A percentile compares a stretch with the other conserved stretches of the same genome.
These are phyloP conservation scores for Campylorhamphus procurvoides DNA, from an alignment of 2,113 vertebrate species.

Conservation along the genomic window DNA sequence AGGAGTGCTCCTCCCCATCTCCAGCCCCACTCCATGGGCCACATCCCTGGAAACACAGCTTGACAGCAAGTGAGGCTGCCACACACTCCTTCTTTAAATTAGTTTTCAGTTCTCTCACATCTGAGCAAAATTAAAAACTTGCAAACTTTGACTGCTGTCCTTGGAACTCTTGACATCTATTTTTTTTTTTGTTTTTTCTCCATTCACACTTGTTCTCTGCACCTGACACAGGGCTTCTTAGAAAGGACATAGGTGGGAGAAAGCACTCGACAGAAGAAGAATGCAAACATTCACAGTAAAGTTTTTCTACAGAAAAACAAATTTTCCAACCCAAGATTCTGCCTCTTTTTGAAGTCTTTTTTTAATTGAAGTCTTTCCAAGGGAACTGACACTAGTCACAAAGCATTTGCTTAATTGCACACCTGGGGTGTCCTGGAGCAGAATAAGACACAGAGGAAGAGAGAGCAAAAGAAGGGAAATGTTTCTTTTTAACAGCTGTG, in stretches of 20 bases:
- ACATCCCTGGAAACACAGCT: neutral
- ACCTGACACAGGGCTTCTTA: neutral
- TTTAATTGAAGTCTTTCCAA: neutral
- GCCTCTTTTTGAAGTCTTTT: rapidly evolving
- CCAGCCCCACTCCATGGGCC: neutral
- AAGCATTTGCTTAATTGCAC: neutral
- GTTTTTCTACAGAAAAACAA: neutral
- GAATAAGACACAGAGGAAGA: neutral
- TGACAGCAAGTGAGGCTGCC: neutral
- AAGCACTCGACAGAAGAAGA: neutral
- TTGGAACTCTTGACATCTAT: neutral
- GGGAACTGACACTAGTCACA: neutral
- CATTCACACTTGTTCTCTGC: neutral
- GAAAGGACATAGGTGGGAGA: neutral
- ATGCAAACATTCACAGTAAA: neutral
- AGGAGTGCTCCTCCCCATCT: neutral
- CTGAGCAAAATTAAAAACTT: neutral
- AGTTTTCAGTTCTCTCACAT: neutral
- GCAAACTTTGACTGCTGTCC: neutral
- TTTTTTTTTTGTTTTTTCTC: neutral
- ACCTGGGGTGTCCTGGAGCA: neutral
- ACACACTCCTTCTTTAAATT: neutral
- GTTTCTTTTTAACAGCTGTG: neutral
- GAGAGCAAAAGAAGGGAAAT: neutral
- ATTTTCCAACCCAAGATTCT: neutral